Evolutionary conservation across 1,140 invertebrate genomes (phyloP).

Genomic region (Ylistrum balloti): DNA sequence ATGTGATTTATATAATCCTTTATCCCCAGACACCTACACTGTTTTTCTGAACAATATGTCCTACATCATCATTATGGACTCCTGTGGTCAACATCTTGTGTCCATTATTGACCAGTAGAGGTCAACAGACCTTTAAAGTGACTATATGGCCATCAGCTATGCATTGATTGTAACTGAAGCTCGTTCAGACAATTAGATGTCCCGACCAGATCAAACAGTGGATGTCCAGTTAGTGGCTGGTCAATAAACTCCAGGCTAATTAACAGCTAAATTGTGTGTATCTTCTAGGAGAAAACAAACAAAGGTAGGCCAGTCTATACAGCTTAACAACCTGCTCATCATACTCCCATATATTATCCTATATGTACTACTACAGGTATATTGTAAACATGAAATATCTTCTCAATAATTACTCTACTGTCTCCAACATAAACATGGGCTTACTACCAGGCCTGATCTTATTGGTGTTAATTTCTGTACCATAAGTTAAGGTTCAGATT

Average conservation of each 20-base stretch:
- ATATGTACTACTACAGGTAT: no score
- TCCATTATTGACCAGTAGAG: background rate
- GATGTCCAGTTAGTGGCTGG: background rate
- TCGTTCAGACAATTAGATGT: slow-evolving; percentile 20
- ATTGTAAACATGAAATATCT: no score
- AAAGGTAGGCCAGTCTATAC: background rate
- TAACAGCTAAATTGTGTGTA: background rate
- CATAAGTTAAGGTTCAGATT: no score
- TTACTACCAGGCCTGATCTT: no score
- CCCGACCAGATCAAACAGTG: background rate
- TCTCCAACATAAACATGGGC: no score
- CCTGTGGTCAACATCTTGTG: background rate
- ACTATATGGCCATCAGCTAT: background rate
- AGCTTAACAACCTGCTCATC: no score
- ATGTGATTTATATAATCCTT: background rate
- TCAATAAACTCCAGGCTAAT: background rate
- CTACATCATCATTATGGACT: background rate
- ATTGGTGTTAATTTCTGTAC: no score
- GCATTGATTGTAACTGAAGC: slow-evolving; percentile 4
- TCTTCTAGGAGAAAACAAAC: background rate
- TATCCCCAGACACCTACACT: background rate
- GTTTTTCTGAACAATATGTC: background rate
- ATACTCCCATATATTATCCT: no score
- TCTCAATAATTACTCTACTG: no score
- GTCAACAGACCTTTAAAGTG: background rate